Conservation (phyloP, 2,888 invertebrate genomes). For the Melanostoma mellinum region DNA sequence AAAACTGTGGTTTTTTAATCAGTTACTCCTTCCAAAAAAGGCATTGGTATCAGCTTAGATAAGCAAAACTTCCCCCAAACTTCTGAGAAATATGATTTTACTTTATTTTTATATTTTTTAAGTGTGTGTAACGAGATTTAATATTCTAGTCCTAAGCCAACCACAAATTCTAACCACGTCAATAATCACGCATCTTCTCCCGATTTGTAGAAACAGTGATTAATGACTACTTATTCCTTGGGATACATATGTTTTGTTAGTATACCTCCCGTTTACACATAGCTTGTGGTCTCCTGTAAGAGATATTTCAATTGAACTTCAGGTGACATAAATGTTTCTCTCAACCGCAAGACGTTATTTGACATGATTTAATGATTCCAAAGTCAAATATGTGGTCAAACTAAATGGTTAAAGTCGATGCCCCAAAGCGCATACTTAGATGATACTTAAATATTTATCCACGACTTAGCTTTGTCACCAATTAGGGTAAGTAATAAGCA, state of each 20-base stretch:
- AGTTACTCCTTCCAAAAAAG: no score
- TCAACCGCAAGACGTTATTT: constrained; percentile 14
- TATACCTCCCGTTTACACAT: not conserved
- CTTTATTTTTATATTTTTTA: no score
- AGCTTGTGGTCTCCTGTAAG: constrained; percentile 33
- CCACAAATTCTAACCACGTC: no score
- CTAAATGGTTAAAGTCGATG: not conserved
- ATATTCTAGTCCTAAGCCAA: no score
- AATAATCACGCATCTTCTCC: no score
- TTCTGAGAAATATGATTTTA: no score
- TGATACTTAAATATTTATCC: not conserved
- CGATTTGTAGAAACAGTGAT: not conserved
- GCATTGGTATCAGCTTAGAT: no score
- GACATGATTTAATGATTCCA: constrained; percentile 57
- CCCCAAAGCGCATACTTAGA: not conserved
- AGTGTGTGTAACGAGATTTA: no score
- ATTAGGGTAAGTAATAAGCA: constrained; percentile 39
- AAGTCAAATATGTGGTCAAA: constrained; percentile 36
- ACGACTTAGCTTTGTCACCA: not conserved
- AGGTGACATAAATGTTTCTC: constrained; percentile 24
- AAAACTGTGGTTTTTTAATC: no score
- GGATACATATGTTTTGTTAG: no score
- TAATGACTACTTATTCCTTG: not conserved
- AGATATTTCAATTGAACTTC: not conserved
- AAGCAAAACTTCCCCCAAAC: no score